Evolutionary conservation across 2,888 invertebrate species (phyloP), one percentile per base, ranked within the genome.

Genomic region (Andrena trimmerana): DNA sequence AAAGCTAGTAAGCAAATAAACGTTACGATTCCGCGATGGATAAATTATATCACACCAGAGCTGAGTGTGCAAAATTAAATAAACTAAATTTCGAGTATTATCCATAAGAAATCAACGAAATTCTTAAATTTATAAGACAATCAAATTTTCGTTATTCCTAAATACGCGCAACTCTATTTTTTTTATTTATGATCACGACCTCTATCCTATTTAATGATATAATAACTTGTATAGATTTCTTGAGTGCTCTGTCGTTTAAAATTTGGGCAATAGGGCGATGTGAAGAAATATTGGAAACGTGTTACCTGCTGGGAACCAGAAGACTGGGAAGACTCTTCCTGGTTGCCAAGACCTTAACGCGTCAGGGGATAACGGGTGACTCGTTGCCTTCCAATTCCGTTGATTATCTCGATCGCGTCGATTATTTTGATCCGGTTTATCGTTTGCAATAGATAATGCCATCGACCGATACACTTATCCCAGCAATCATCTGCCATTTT

Each of bases 1-100:
- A 20, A 20, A 20, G 20, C 20, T 20, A 20, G 20, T 36, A 8
- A 10, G 16, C 6, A 57, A 36, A 36, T 24, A 3, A 36, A 57
- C 27, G 33, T 69, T 33, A 57, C 10, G 33, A 33, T 69, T n/a
- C 20, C 68, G 10, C 10, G 33, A 24, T 54, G 20, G 50, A 68
- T 68, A 33, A 33, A 13, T 31, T 54, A 69, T 33, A 24, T 20
- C 59, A 29, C 59, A 13, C 16, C 20, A 20, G 6, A 29, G 16
- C 59, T 29, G 13, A 57, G 24, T 27, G 24, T 27, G 8, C 27
- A 24, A 57, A 13, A 24, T 29, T 29, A 1, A 60, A 60, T n/a
- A 27, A 60, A 60, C 4, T 8, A 5, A 59, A 13, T n/a, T 31
- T n/a, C 31, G 2, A 16, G 27, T 29, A 8, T 20, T n/a, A n/a